Evolutionary conservation across 1,140 invertebrate genomes (phyloP), one percentile per base, ranked within the genome.

Genomic region (Tetramorium parvispinum): DNA sequence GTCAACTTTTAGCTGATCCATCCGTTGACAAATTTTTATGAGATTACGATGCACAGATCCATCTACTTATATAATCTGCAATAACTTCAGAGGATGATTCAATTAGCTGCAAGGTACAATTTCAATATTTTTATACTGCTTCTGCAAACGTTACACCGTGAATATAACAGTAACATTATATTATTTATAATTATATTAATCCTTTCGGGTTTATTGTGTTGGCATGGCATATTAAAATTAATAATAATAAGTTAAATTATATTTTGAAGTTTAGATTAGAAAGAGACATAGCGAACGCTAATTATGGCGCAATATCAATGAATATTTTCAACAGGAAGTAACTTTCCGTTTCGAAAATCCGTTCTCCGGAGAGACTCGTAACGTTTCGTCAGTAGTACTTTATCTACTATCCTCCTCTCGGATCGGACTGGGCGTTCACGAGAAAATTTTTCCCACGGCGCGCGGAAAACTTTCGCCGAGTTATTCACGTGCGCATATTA

Each of bases 401-500:
- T 32, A 71, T 81, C n/a, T n/a, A 32, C 65, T 32, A 81, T 43
- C 55, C 61, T 66, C 27, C 24, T 37, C 16, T 27, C 37, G 46
- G 78, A 86, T 53, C 65, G 63, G 77, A 21, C 8, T 27, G 27
- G 18, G 53, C 53, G 53, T 71, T 49, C 13, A 46, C 61, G 24
- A 49, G 66, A 51, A 82, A 83, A 77, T 75, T 75, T 76, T 87
- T 87, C 82, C 63, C 82, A 63, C 71, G 40, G 61, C 82, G 71
- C 53, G 46, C 40, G 53, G 61, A 43, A 63, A 87, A 87, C 70
- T 88, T 83, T 77, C 85, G 32, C 61, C 61, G 77, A 70, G 85
- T 75, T 73, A 88, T 76, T 87, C 85, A 63, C 85, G 76, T 63
- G 53, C 81, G 86, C 86, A 87, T 89, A 89, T 89, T 89, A 87